Conservation (phyloP, 2,888 invertebrate genomes). For the Patella ulyssiponensis region DNA sequence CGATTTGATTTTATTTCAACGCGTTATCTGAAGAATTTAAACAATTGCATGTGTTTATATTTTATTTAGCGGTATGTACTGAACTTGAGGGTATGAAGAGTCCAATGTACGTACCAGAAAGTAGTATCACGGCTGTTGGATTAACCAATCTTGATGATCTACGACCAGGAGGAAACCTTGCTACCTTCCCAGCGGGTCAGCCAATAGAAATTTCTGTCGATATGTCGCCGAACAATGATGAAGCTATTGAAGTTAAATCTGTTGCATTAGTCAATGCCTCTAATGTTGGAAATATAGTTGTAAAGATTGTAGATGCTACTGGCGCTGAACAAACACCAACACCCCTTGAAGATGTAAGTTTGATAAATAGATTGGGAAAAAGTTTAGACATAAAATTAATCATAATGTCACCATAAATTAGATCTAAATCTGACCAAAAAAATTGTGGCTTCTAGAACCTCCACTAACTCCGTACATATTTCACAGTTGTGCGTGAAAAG, state of each 20-base stretch:
- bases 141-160: neutral
- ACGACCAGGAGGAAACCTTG: neutral
- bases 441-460: too few relatives aligned
- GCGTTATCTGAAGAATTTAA: too few relatives aligned
- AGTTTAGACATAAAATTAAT: too few relatives aligned
- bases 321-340: neutral
- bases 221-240: neutral
- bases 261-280: neutral
- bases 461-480: too few relatives aligned
- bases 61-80: neutral
- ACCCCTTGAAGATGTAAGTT: too few relatives aligned
- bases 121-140: neutral
- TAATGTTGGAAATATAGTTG: neutral
- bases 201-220: neutral
- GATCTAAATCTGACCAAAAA: too few relatives aligned
- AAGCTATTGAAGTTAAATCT: conserved; percentile 5
- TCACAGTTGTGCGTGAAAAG: too few relatives aligned
- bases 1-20: too few relatives aligned
- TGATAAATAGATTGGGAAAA: too few relatives aligned
- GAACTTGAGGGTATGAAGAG: neutral
- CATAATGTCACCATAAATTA: too few relatives aligned
- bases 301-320: neutral
- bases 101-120: neutral
- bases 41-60: neutral
- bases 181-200: neutral